Conservation (phyloP, 2,797 vertebrate genomes). For the Alca torda region DNA sequence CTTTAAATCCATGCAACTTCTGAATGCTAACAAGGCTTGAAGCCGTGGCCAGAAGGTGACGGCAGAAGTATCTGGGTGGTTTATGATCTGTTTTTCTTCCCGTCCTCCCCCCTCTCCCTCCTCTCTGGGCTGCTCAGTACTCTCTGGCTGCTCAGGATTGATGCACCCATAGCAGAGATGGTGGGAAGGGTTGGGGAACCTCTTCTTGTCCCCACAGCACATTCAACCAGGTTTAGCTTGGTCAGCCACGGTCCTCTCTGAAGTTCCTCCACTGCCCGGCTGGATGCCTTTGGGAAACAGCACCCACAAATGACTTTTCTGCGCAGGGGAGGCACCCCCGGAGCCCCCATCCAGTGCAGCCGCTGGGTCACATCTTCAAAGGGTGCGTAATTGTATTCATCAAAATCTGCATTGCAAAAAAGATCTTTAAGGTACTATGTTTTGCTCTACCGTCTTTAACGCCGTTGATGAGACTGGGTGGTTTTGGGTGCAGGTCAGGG, state of each 20-base stretch:
- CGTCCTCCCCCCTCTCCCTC: neutral
- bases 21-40: neutral
- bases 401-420: neutral
- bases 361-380: neutral
- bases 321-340: neutral
- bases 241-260: neutral
- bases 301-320: neutral
- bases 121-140: neutral
- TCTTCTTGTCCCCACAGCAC: neutral
- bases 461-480: fast-evolving
- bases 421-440: neutral
- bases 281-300: neutral
- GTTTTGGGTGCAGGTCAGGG: neutral
- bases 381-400: fast-evolving
- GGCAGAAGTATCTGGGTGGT: neutral
- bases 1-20: neutral
- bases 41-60: neutral
- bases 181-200: neutral
- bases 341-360: neutral
- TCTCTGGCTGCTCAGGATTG: neutral
- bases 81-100: neutral
- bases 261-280: neutral
- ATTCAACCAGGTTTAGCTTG: neutral
- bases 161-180: neutral
- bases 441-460: neutral